phyloP scores from a whole-genome alignment of 2,888 invertebrate genomes.

The Caenorhabditis sp. region DNA sequence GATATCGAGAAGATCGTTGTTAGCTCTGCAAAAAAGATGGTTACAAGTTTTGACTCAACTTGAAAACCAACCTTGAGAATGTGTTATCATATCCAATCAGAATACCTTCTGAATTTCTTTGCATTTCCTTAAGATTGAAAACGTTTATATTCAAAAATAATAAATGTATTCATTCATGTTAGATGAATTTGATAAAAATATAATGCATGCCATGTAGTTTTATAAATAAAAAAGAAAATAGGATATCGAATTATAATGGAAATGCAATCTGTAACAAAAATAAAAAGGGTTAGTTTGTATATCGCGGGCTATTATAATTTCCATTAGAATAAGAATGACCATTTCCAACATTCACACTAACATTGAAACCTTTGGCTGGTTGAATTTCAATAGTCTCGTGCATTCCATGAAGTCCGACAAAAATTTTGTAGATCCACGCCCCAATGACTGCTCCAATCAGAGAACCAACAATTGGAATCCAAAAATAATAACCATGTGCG shows the following conservation, averaged over 20 bases:
- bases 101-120: conserved; percentile 46
- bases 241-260: background rate
- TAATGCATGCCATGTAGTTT: too few relatives aligned
- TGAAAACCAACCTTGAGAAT: conserved; percentile 47
- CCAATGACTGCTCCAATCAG: conserved; percentile 75
- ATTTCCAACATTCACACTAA: conserved; percentile 44
- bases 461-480: conserved; percentile 75
- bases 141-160: background rate
- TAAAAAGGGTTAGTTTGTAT: background rate
- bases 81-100: conserved; percentile 55
- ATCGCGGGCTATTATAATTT: background rate
- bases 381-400: conserved; percentile 49
- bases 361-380: conserved; percentile 48
- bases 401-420: conserved; percentile 75
- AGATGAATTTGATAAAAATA: too few relatives aligned
- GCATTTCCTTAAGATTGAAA: conserved; percentile 39
- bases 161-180: background rate
- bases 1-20: background rate
- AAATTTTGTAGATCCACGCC: conserved; percentile 73
- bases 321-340: conserved; percentile 13
- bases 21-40: background rate
- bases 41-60: too few relatives aligned
- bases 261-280: background rate
- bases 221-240: background rate
- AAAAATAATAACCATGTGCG: conserved; percentile 73